Evolutionary conservation across 2,797 vertebrate genomes (phyloP).

Genomic region (Labroides dimidiatus): DNA sequence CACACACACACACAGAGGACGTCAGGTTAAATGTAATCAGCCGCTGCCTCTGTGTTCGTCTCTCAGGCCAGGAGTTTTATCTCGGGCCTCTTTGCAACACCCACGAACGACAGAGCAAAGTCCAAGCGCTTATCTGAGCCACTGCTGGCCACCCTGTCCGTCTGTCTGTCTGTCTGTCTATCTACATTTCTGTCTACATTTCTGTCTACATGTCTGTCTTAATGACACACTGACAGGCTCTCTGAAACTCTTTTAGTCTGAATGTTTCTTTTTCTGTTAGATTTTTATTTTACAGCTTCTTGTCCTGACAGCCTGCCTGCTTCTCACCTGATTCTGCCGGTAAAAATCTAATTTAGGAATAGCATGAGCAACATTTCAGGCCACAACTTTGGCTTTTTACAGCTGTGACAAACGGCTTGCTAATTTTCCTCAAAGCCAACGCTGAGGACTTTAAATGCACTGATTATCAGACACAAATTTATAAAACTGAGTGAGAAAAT

Average conservation of each 20-base stretch:
- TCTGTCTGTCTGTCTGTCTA: slow-evolving; percentile 24
- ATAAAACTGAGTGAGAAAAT: too few species aligned
- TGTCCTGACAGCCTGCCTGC: background rate
- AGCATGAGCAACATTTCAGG: too few species aligned
- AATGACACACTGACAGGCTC: too few species aligned
- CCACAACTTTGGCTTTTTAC: too few species aligned
- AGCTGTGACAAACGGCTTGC: too few species aligned
- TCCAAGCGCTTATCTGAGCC: slow-evolving; percentile 81
- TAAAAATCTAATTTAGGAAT: too few species aligned
- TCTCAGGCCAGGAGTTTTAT: slow-evolving; percentile 78
- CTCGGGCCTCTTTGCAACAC: slow-evolving; percentile 82
- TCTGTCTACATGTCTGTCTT: too few species aligned
- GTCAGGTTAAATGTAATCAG: slow-evolving; percentile 80
- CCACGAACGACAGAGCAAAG: slow-evolving; percentile 81
- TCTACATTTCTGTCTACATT: background rate
- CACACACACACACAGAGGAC: too few species aligned
- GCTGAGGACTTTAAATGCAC: too few species aligned
- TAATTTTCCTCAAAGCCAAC: too few species aligned
- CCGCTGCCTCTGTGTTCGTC: slow-evolving; percentile 66
- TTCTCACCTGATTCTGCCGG: background rate
- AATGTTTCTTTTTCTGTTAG: background rate
- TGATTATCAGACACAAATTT: too few species aligned
- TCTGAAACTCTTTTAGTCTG: too few species aligned
- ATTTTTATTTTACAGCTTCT: background rate
- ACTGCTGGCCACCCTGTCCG: slow-evolving; percentile 28